These are phyloP conservation scores for Steatocranus sp. DNA, from an alignment of 2,797 vertebrate genomes.

Conservation along the genomic window DNA sequence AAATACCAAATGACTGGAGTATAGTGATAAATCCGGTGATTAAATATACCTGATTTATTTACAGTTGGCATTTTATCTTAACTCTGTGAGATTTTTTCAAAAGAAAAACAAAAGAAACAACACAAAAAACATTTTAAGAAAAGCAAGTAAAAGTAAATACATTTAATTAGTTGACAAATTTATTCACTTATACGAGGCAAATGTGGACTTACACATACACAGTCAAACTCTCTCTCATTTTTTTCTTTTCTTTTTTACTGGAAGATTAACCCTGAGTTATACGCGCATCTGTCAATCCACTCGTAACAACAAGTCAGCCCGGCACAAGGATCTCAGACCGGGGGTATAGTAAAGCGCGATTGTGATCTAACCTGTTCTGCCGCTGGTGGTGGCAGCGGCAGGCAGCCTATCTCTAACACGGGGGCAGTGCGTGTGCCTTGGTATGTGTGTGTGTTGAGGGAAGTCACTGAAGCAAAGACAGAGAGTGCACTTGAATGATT, in stretches of 20 bases:
- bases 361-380: constrained; percentile 56
- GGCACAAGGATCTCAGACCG: constrained; percentile 40
- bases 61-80: not conserved
- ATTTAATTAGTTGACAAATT: not conserved
- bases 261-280: constrained; percentile 48
- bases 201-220: not conserved
- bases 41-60: not conserved
- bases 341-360: constrained; percentile 41
- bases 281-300: constrained; percentile 45
- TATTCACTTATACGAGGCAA: not conserved
- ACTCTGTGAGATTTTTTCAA: not conserved
- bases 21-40: not conserved
- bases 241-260: not conserved
- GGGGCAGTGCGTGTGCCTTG: constrained; percentile 20
- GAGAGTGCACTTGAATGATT: constrained; percentile 82
- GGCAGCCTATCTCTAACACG: constrained; percentile 46
- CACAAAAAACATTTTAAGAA: not conserved
- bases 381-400: constrained; percentile 9
- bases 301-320: constrained; percentile 31
- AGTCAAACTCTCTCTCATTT: not conserved
- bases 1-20: not conserved
- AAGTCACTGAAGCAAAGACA: constrained; percentile 79
- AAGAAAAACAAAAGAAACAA: not conserved
- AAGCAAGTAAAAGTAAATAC: not conserved
- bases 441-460: constrained; percentile 47